Evolutionary conservation across 2,113 vertebrate species (phyloP).

Genomic region (Myiopsitta monachus): DNA sequence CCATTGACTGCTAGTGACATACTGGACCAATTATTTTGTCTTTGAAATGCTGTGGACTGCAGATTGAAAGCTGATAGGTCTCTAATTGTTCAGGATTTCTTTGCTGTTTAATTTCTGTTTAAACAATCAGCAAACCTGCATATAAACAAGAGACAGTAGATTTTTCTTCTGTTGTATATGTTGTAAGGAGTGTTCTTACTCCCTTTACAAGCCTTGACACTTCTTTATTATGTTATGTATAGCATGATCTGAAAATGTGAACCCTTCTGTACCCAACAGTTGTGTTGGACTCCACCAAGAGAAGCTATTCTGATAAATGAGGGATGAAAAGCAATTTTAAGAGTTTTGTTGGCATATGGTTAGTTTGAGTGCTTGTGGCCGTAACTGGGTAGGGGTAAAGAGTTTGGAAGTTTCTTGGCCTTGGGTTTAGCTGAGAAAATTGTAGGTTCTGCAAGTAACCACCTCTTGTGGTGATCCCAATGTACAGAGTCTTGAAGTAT

Average conservation of each 20-base stretch:
- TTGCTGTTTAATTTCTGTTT: neutral
- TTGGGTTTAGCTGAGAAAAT: neutral
- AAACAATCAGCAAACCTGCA: neutral
- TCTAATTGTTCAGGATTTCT: neutral
- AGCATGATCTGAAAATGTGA: neutral
- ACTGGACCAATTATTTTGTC: neutral
- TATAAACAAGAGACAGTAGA: neutral
- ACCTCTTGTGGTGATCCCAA: neutral
- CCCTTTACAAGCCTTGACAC: neutral
- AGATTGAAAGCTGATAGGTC: neutral
- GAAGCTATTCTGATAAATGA: neutral
- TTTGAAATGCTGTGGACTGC: neutral
- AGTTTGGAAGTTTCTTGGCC: neutral
- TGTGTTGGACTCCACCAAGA: neutral
- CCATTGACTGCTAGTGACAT: neutral
- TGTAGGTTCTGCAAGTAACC: neutral
- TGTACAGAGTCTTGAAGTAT: neutral
- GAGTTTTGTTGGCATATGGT: neutral
- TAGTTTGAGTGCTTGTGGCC: neutral
- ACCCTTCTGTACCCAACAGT: neutral
- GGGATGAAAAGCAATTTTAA: neutral
- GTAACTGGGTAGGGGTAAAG: neutral
- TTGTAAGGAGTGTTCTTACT: neutral
- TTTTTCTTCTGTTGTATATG: neutral
- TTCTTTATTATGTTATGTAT: neutral